Evolutionary conservation across 2,888 invertebrate genomes (phyloP), one percentile per base, ranked within the genome.

Genomic region (Linnaemya vulpina): DNA sequence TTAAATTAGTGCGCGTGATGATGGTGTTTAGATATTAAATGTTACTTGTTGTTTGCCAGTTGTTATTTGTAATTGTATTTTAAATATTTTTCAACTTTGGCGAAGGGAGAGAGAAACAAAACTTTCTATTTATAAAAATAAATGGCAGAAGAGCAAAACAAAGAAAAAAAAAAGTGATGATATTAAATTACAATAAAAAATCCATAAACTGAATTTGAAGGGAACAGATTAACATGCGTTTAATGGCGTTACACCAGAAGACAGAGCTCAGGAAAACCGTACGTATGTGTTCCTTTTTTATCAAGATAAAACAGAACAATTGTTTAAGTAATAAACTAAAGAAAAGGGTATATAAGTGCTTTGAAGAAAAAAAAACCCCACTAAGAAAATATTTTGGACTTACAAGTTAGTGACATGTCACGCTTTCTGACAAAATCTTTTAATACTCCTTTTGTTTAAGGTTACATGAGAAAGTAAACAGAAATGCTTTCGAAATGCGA

Each of bases 21-120:
- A 87, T 87, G 87, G 87, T 87, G 87, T 87, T 87, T 87, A 86
- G 87, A 87, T 87, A 87, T 83, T 84, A 84, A 84, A 84, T 81
- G 84, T 84, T 84, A 84, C 77, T 81, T 84, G 77, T 78, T 84
- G 76, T 76, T 80, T 81, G 84, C 68, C 77, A 81, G 81, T 81
- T 84, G 74, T 84, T 81, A 81, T 84, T 84, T 78, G 77, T 84
- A 84, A 84, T 81, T 84, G 80, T 77, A 68, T 67, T 80, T 81
- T 63, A 63, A 77, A 73, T 73, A 84, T 63, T 46, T 65, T 73
- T 55, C 60, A 73, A 58, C 22, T 38, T 2, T 35, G 65, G 53
- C 49, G 43, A 1, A 74, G 38, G 22, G 67, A 35, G 58, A 43
- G 13, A 55, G 11, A 76, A 70, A 68, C 13, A 71, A 74, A 76